Percentiles rank a stretch among this genome's conserved stretches.
phyloP scores from a whole-genome alignment of 2,113 vertebrate species.

The Capreolus pygargus region DNA sequence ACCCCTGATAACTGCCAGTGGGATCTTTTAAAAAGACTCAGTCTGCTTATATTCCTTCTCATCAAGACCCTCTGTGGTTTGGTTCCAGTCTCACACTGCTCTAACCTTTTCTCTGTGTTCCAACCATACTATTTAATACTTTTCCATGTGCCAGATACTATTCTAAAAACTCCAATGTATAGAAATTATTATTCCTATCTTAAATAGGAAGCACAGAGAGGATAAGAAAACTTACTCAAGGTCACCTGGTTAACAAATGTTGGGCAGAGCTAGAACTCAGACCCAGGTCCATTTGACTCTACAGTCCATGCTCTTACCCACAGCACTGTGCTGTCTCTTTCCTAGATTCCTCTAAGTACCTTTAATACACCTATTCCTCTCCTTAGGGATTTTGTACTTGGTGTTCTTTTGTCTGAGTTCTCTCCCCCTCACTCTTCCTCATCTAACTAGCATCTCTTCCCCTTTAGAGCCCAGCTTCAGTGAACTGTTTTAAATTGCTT shows the following conservation, averaged over 20 bases:
- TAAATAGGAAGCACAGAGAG: background rate
- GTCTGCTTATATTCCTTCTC: background rate
- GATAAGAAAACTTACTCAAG: background rate
- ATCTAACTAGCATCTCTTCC: background rate
- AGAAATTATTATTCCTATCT: background rate
- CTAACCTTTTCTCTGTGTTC: background rate
- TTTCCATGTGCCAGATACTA: background rate
- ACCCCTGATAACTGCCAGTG: background rate
- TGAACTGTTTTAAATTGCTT: background rate
- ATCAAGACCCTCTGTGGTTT: background rate
- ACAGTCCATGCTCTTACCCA: background rate
- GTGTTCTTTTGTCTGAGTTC: background rate
- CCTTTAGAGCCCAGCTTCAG: background rate
- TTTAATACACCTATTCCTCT: background rate
- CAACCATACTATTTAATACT: background rate
- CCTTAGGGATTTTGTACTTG: background rate
- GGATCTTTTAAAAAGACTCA: background rate
- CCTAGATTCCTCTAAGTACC: background rate
- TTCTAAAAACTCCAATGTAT: background rate
- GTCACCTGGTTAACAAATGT: background rate
- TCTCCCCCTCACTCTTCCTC: background rate
- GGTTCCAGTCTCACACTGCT: background rate
- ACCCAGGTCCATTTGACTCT: background rate
- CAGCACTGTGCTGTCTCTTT: background rate
- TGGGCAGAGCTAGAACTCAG: background rate